Conservation (phyloP, 2,888 invertebrate species). For the Amblyteles armatorius region DNA sequence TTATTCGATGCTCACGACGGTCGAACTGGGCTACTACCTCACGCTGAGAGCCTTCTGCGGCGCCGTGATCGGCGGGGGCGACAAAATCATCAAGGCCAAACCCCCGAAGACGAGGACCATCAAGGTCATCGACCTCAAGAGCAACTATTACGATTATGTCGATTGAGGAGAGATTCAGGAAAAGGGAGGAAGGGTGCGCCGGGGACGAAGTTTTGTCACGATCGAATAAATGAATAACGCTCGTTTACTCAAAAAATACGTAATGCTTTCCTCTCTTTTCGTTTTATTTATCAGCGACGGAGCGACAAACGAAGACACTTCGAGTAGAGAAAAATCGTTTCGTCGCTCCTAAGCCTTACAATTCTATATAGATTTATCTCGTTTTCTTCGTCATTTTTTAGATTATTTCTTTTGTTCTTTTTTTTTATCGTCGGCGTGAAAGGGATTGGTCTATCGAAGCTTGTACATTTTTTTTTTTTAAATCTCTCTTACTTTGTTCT, state of each 20-base stretch:
- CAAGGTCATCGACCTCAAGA: constrained; percentile 14
- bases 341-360: constrained; percentile 55
- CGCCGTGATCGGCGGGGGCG: constrained; percentile 71
- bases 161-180: constrained; percentile 22
- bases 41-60: constrained; percentile 89
- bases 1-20: constrained; percentile 91
- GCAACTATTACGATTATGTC: constrained; percentile 56
- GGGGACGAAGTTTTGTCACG: background rate
- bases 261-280: constrained; percentile 51
- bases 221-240: constrained; percentile 44
- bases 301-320: constrained; percentile 65
- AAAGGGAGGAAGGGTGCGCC: background rate
- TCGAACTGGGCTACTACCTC: constrained; percentile 92
- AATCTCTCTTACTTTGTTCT: constrained; percentile 28
- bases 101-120: constrained; percentile 25
- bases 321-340: constrained; percentile 66
- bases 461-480: constrained; percentile 56
- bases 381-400: constrained; percentile 1
- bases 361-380: constrained; percentile 47
- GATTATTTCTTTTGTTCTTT: constrained; percentile 25
- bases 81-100: constrained; percentile 44
- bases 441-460: constrained; percentile 69
- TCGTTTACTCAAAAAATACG: constrained; percentile 60
- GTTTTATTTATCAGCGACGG: constrained; percentile 59
- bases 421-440: constrained; percentile 52